Percentiles rank a stretch among this genome's conserved stretches.
These are phyloP conservation scores for Drosophila vallismaia DNA, from an alignment of 2,888 invertebrate genomes.

Conservation along the genomic window DNA sequence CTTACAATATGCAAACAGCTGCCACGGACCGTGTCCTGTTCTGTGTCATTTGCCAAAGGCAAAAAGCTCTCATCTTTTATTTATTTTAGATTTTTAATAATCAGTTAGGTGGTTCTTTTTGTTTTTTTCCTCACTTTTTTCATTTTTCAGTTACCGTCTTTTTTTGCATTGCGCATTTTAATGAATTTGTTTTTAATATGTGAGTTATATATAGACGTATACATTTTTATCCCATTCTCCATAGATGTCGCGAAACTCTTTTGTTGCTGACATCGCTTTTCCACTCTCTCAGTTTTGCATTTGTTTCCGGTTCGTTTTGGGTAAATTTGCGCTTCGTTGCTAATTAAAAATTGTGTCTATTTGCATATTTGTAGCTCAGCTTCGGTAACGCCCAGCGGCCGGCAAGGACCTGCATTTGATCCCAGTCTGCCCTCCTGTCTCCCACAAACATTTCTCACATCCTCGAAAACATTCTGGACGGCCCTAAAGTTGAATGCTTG, in stretches of 20 bases:
- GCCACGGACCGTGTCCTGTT: slow-evolving; percentile 37
- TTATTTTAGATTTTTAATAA: slow-evolving; percentile 77
- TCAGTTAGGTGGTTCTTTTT: slow-evolving; percentile 57
- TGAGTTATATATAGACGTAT: slow-evolving; percentile 30
- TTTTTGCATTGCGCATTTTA: slow-evolving; percentile 66
- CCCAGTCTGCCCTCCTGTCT: slow-evolving; percentile 57
- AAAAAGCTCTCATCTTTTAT: slow-evolving; percentile 71
- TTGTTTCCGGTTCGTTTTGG: slow-evolving; percentile 38
- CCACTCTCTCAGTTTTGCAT: slow-evolving; percentile 1
- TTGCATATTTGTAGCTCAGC: slow-evolving; percentile 72
- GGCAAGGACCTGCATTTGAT: slow-evolving; percentile 66
- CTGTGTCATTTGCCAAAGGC: slow-evolving; percentile 70
- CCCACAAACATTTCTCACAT: slow-evolving; percentile 46
- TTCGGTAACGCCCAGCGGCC: slow-evolving; percentile 37
- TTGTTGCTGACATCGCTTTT: slow-evolving; percentile 73
- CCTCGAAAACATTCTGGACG: not conserved
- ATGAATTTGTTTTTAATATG: slow-evolving; percentile 74
- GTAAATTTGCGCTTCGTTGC: slow-evolving; percentile 78
- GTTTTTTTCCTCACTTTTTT: slow-evolving; percentile 54
- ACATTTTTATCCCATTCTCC: slow-evolving; percentile 47
- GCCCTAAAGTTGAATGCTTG: not conserved
- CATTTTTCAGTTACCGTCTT: slow-evolving; percentile 44
- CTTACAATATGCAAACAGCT: slow-evolving; percentile 71
- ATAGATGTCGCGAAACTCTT: slow-evolving; percentile 62
- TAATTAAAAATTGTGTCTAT: slow-evolving; percentile 79